These are phyloP conservation scores for Gymnocheta viridis DNA, from an alignment of 2,888 invertebrate species.

Conservation along the genomic window DNA sequence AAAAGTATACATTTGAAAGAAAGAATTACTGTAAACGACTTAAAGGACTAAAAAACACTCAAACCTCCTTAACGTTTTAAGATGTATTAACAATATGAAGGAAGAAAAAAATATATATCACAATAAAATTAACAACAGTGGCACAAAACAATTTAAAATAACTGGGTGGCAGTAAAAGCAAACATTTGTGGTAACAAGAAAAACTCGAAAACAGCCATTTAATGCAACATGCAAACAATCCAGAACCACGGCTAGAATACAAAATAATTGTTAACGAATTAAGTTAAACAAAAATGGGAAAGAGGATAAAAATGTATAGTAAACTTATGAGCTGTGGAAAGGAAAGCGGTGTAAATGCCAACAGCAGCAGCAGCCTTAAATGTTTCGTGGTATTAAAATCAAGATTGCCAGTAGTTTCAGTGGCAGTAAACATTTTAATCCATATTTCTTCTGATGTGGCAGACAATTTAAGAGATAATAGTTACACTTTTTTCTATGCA, in stretches of 20 bases:
- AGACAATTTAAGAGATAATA: slow-evolving; percentile 81
- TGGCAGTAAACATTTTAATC: slow-evolving; percentile 77
- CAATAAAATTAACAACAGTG: slow-evolving; percentile 48
- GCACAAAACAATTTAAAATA: slow-evolving; percentile 36
- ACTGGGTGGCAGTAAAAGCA: background rate
- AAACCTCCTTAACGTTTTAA: slow-evolving; percentile 48
- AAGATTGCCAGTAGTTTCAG: slow-evolving; percentile 47
- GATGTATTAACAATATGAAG: slow-evolving; percentile 29
- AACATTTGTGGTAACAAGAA: slow-evolving; percentile 64
- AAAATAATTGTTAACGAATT: slow-evolving; percentile 69
- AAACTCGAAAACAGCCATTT: slow-evolving; percentile 71
- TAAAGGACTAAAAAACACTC: slow-evolving; percentile 53
- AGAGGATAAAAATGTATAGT: slow-evolving; percentile 35
- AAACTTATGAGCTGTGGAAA: slow-evolving; percentile 57
- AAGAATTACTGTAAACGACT: slow-evolving; percentile 58
- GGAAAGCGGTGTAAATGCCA: slow-evolving; percentile 61
- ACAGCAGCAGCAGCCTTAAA: slow-evolving; percentile 25
- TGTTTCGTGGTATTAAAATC: slow-evolving; percentile 28
- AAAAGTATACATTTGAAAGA: slow-evolving; percentile 68
- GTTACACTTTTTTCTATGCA: slow-evolving; percentile 45
- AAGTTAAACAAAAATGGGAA: slow-evolving; percentile 37
- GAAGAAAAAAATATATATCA: slow-evolving; percentile 19
- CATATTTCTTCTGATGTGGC: slow-evolving; percentile 77
- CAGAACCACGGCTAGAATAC: slow-evolving; percentile 59
- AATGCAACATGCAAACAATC: slow-evolving; percentile 71